These are phyloP conservation scores for Sinocyclocheilus maitianheensis DNA, from an alignment of 2,113 vertebrate species.

Conservation along the genomic window DNA sequence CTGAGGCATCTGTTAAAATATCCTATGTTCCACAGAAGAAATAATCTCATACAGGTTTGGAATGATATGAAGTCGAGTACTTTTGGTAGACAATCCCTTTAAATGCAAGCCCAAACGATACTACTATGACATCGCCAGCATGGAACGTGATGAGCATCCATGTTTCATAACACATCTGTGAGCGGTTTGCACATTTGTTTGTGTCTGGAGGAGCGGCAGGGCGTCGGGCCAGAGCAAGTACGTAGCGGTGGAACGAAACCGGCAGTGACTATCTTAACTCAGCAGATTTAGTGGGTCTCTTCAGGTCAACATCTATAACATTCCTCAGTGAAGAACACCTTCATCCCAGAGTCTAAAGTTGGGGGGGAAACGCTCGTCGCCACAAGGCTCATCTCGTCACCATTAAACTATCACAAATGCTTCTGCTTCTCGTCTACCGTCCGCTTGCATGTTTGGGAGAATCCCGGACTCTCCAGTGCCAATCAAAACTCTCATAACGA, in stretches of 20 bases:
- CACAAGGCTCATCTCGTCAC: not conserved
- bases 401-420: not conserved
- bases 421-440: too few species aligned
- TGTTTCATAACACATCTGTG: slow-evolving; percentile 46
- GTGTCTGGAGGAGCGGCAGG: slow-evolving; percentile 34
- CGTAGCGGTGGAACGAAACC: slow-evolving; percentile 30
- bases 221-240: slow-evolving; percentile 17
- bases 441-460: too few species aligned
- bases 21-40: not conserved
- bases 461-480: too few species aligned
- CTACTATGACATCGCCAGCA: not conserved
- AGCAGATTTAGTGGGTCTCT: slow-evolving; percentile 44
- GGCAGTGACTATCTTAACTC: slow-evolving; percentile 43
- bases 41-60: not conserved
- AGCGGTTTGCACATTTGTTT: slow-evolving; percentile 15
- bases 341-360: not conserved
- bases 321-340: not conserved
- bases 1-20: not conserved
- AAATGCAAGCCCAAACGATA: not conserved
- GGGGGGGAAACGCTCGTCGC: not conserved
- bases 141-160: slow-evolving; percentile 1
- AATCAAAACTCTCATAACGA: too few species aligned
- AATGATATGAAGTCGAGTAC: not conserved
- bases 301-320: slow-evolving; percentile 20
- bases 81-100: not conserved